Conservation (phyloP, 2,888 invertebrate species). For the Liopterus haemorrhoidalis region DNA sequence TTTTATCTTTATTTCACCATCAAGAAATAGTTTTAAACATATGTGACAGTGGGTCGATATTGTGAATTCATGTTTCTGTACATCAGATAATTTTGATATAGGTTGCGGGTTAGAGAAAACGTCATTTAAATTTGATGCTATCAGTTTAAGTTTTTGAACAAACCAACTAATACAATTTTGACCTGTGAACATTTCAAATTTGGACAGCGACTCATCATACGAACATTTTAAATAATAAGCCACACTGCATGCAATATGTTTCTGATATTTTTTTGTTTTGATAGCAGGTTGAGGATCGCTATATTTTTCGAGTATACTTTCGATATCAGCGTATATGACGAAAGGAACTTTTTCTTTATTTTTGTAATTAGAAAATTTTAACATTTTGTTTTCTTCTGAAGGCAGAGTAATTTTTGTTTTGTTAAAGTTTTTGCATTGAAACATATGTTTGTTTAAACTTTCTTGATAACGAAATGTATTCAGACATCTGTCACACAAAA, state of each 20-base stretch:
- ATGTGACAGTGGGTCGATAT: conserved; percentile 10
- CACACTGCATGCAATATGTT: too few species aligned
- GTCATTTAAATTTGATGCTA: too few species aligned
- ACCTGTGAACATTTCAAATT: conserved; percentile 25
- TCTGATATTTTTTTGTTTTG: too few species aligned
- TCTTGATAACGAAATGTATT: conserved; percentile 11
- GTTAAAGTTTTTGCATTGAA: conserved; percentile 3
- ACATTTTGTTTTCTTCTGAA: conserved; percentile 10
- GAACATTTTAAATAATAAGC: conserved; percentile 32
- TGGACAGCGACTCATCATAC: conserved; percentile 29
- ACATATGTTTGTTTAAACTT: conserved; percentile 8
- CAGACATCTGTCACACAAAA: conserved; percentile 18
- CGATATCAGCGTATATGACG: conserved; percentile 26
- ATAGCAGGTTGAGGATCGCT: too few species aligned
- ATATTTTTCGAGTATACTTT: conserved; percentile 18
- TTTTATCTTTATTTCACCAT: conserved; percentile 16
- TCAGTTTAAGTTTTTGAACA: conserved; percentile 1
- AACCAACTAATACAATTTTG: conserved; percentile 29
- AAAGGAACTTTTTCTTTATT: conserved; percentile 16
- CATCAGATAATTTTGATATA: background rate
- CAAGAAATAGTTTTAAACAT: conserved; percentile 14
- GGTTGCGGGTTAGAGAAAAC: too few species aligned
- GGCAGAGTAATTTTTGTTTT: too few species aligned
- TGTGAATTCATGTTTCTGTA: background rate
- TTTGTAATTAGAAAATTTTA: conserved; percentile 18